These are phyloP conservation scores for Brachionichthys hirsutus DNA, from an alignment of 2,113 vertebrate species.

Conservation along the genomic window DNA sequence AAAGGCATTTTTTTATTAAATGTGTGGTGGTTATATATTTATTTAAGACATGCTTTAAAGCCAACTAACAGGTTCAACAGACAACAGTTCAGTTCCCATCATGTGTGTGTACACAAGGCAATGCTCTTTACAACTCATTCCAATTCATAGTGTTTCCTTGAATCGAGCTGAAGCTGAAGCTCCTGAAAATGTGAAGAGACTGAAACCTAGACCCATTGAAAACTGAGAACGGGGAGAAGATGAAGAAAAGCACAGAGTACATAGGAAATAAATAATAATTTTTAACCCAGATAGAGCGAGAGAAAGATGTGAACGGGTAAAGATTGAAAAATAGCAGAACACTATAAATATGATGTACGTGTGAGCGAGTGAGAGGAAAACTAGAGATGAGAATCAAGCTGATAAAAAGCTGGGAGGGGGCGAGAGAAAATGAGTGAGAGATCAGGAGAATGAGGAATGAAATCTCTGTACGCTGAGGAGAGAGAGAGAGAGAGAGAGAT, in stretches of 20 bases:
- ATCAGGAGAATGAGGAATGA: constrained; percentile 40
- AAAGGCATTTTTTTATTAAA: too few relatives aligned
- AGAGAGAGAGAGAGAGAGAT: constrained; percentile 14
- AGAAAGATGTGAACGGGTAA: constrained; percentile 22
- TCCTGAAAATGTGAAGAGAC: constrained; percentile 34
- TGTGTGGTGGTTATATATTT: too few relatives aligned
- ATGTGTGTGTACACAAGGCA: background rate
- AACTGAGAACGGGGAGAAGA: constrained; percentile 44
- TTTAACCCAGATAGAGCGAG: constrained; percentile 1
- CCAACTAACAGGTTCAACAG: constrained; percentile 9
- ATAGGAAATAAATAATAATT: too few relatives aligned
- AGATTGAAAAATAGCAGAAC: constrained; percentile 45
- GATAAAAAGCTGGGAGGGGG: constrained; percentile 41
- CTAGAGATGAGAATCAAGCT: constrained; percentile 48
- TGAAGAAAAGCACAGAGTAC: constrained; percentile 50
- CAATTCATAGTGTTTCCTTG: constrained; percentile 2
- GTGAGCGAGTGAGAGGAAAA: constrained; percentile 32
- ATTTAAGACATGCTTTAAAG: background rate
- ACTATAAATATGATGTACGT: constrained; percentile 49
- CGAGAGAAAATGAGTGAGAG: constrained; percentile 38
- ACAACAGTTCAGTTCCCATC: background rate
- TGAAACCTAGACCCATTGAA: constrained; percentile 26
- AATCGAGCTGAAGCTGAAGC: constrained; percentile 11
- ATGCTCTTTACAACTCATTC: background rate
- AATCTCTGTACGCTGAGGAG: constrained; percentile 49